Evolutionary conservation across 2,888 invertebrate species (phyloP), one percentile per base, ranked within the genome.

Genomic region (Lepidocyrtinus sp.): DNA sequence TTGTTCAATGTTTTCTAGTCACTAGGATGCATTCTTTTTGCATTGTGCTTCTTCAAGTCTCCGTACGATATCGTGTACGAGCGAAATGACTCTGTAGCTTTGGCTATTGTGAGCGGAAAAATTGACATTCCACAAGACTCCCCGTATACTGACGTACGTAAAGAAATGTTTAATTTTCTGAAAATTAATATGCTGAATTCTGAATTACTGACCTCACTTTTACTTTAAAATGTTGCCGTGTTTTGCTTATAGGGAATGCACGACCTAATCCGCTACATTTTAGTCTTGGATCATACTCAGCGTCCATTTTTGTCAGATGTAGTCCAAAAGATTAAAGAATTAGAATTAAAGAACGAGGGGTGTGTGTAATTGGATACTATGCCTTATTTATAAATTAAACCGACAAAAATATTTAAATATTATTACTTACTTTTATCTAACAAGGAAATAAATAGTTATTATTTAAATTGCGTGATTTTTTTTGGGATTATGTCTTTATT

Each of bases 51-150:
- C 88, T 94, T 94, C 87, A 93, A 94, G 88, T 95, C 95, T 59
- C 96, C 96, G 0, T 96, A 93, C 88, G 96, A 96, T 89, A 90
- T 92, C 24, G 93, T 95, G 9, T 93, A 95, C 87, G 95, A 95
- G 88, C 90, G 94, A 86, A 96, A 96, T 0, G 95, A 95, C 88
- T 95, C 95, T 85, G 94, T 96, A 12, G 95, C 96, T 55, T 89
- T 96, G 83, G 96, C 96, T 75, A 95, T 94, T 45, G 91, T 94
- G 76, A 94, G 93, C 87, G 94, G 94, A 69, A 93, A 92, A 85
- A 89, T 94, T 3, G 90, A 90, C 87, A 94, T 94, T 89, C 94
- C 94, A 15, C 92, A 92, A 86, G 91, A 91, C 86, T 90, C 92
- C 0, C 92, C 92, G 77, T 94, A 92, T 88, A 90, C 91, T 72